Conservation (phyloP, 1,140 invertebrate species). For the Drosophila melanica region DNA sequence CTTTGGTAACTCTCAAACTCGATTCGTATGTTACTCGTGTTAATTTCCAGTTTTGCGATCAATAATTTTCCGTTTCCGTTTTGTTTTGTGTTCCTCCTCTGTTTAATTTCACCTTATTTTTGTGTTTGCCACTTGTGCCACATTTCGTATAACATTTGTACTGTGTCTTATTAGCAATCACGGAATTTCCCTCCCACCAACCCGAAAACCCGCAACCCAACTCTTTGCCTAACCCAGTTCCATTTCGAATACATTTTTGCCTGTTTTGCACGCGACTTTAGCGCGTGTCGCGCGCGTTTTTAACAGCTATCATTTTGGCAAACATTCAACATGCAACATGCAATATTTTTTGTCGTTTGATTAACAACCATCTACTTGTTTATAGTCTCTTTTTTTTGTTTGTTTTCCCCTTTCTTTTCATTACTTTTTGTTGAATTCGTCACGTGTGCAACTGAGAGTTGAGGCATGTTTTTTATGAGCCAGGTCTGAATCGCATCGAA, state of each 20-base stretch:
- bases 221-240: slow-evolving; percentile 14
- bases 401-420: slow-evolving; percentile 1
- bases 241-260: slow-evolving; percentile 51
- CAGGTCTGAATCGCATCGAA: slow-evolving; percentile 3
- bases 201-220: background rate
- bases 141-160: slow-evolving; percentile 22
- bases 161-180: slow-evolving; percentile 35
- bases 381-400: slow-evolving; percentile 36
- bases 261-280: slow-evolving; percentile 46
- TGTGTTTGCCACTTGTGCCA: slow-evolving; percentile 22
- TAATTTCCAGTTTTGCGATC: slow-evolving; percentile 3
- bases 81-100: slow-evolving; percentile 18
- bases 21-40: slow-evolving; percentile 20
- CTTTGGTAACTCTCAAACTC: slow-evolving; percentile 32
- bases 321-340: slow-evolving; percentile 61
- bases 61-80: background rate
- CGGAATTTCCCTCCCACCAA: slow-evolving; percentile 9
- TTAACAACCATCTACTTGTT: slow-evolving; percentile 15
- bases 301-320: slow-evolving; percentile 53
- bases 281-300: slow-evolving; percentile 43
- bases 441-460: slow-evolving; percentile 11
- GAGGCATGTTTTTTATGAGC: slow-evolving; percentile 35
- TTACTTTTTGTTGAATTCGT: slow-evolving; percentile 10
- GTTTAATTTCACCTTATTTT: slow-evolving; percentile 11
- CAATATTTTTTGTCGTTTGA: slow-evolving; percentile 44